phyloP scores from a whole-genome alignment of 2,797 vertebrate species.

The Manis javanica region DNA sequence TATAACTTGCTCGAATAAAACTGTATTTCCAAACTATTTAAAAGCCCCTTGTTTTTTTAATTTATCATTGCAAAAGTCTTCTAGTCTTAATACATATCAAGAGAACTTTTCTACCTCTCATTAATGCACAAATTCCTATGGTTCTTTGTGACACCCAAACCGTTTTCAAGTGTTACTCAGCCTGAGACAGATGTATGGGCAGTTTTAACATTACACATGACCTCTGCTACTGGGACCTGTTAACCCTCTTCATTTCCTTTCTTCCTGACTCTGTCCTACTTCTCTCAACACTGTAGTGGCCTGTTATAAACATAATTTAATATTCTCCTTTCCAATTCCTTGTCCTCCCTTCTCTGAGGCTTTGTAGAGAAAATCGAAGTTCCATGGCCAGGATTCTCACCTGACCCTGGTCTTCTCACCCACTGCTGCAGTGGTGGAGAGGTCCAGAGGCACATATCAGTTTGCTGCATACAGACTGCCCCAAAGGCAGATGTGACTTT shows the following conservation, averaged over 20 bases:
- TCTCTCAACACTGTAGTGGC: background rate
- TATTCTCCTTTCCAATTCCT: background rate
- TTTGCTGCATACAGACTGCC: no score
- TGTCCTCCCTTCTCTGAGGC: background rate
- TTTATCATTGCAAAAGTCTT: conserved; percentile 9
- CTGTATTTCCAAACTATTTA: background rate
- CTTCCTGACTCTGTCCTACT: background rate
- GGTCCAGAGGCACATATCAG: no score
- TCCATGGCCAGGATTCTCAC: no score
- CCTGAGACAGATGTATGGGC: background rate
- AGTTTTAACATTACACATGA: background rate
- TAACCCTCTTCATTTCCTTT: background rate
- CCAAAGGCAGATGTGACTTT: no score
- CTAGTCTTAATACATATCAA: background rate
- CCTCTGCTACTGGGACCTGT: background rate
- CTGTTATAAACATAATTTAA: background rate
- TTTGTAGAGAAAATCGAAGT: no score
- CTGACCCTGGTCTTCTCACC: no score
- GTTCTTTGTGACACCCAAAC: background rate
- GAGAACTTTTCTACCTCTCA: background rate
- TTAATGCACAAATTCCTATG: background rate
- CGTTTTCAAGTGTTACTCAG: background rate
- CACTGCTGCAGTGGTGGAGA: no score
- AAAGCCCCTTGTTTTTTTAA: background rate
- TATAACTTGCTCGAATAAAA: background rate